Evolutionary conservation across 1,140 invertebrate species (phyloP), one percentile per base, ranked within the genome.

Genomic region (Scaptomyza pallida): DNA sequence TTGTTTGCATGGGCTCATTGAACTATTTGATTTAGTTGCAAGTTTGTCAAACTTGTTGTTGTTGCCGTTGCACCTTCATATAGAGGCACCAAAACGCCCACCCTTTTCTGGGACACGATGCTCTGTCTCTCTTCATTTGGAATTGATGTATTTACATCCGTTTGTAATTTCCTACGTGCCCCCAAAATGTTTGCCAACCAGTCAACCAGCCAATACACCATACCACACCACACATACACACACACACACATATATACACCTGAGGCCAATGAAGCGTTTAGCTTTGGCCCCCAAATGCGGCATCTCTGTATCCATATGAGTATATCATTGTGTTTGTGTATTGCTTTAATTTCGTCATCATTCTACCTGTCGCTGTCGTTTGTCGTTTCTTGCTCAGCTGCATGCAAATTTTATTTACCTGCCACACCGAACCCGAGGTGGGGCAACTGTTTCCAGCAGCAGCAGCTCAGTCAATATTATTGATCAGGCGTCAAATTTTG

Each of bases 141-240:
- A 64, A 81, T 82, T 78, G 75, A 86, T 86, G 82, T 75, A 78
- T 86, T 88, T 88, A 81, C 82, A 85, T 86, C 82, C 82, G 82
- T 78, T 88, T 81, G 82, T 77, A 88, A 86, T 86, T 88, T 86
- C 71, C 77, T 75, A 88, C 81, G 82, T 86, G 81, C 64, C 61
- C 61, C 45, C 47, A 68, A 79, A 68, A 68, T 56, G 15, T 81
- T 76, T 68, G 21, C 21, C 41, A 63, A 60, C 68, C 75, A 83
- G 44, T 78, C 63, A 74, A 67, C 61, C 65, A 57, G 23, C 33
- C 60, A 16, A 55, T 57, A 72, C 69, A 48, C 3, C 48, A 68
- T 26, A 54, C 51, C 56, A 63, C 13, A 35, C 54, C 37, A 70
- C 45, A 62, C 37, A 19, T 55, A 41, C 26, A 60, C 57, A 23